Base-by-base conservation (phyloP, 2,113 vertebrate species). In the Pyxicephalus adspersus region DNA sequence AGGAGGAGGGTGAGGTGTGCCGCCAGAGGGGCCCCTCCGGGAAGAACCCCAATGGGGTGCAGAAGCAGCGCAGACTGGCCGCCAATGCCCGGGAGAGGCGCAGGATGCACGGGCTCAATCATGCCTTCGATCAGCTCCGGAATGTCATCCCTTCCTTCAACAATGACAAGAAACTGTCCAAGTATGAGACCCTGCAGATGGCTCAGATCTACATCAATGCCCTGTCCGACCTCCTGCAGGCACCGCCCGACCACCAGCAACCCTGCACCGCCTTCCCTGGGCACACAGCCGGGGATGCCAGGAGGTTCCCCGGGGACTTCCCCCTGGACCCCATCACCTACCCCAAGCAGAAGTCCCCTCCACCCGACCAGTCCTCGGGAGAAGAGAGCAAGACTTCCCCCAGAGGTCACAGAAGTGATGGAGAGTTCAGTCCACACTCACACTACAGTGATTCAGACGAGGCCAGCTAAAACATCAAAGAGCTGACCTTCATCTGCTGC, bases 401-500 rank as follows among this genome's bases (percentile, higher is more conserved):
- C 4, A 88, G 92, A 2, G 95, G 95, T n/a, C 94, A 94, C 86
- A 85, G 97, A 55, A 99, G 97, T 85, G 97, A 99, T 72, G 97
- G 97, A 22, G 97, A 99, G 88, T 97, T 98, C 84, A 98, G 97
- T 61, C 97, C 97, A 0, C 95, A 89, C 74, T 99, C 97, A 23
- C 97, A 97, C 87, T 98, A 96, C 92, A 99, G 97, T 90, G 97
- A 99, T 92, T 99, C 97, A 15, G 97, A 99, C 17, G 96, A 99
- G 88, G 92, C 95, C 72, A 93, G 90, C 87, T 94, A 93, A 89
- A 51, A 52, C n/a, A n/a, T n/a, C n/a, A n/a, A n/a, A n/a, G n/a
- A n/a, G n/a, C 64, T 50, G 5, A 51, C 54, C 19, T 3, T 38
- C 3, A 28, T 34, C 45, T 20, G 11, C 7, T 31, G 38, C 55